Evolutionary conservation across 2,113 vertebrate species (phyloP).

Genomic region (Nannobrachium achirus): DNA sequence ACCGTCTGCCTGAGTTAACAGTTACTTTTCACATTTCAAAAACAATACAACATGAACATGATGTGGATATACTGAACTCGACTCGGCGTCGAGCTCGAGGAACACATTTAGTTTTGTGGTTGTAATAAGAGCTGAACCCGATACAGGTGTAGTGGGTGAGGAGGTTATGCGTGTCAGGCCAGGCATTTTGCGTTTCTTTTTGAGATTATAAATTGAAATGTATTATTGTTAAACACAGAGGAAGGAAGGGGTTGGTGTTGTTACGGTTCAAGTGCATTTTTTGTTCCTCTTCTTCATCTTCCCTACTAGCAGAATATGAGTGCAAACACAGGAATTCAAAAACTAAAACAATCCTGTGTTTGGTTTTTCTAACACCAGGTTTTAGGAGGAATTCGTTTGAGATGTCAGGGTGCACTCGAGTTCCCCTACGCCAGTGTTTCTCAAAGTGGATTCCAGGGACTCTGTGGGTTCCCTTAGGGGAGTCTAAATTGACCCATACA

Average conservation of each 20-base stretch:
- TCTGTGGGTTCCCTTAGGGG: too few species aligned
- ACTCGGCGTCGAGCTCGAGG: slow-evolving; percentile 10
- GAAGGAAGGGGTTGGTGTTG: not conserved
- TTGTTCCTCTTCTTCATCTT: not conserved
- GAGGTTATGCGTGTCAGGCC: slow-evolving; percentile 27
- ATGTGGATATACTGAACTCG: not conserved
- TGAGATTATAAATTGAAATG: not conserved
- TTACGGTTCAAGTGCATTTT: not conserved
- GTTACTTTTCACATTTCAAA: not conserved
- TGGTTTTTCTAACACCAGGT: not conserved
- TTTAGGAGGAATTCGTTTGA: not conserved
- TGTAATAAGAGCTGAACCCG: not conserved
- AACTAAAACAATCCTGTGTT: slow-evolving; percentile 4
- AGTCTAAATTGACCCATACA: too few species aligned
- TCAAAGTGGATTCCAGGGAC: too few species aligned
- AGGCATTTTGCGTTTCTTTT: not conserved
- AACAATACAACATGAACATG: not conserved
- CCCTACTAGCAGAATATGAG: not conserved
- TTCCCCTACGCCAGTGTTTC: slow-evolving; percentile 5
- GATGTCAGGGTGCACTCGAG: not conserved
- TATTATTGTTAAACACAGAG: too few species aligned
- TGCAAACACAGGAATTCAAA: not conserved
- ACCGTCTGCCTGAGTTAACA: too few species aligned
- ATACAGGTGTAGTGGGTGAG: slow-evolving; percentile 58
- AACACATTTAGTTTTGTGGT: slow-evolving; percentile 26